phyloP scores from a whole-genome alignment of 92 coral and sea anemone species.

The Epizoanthus illoricatus region DNA sequence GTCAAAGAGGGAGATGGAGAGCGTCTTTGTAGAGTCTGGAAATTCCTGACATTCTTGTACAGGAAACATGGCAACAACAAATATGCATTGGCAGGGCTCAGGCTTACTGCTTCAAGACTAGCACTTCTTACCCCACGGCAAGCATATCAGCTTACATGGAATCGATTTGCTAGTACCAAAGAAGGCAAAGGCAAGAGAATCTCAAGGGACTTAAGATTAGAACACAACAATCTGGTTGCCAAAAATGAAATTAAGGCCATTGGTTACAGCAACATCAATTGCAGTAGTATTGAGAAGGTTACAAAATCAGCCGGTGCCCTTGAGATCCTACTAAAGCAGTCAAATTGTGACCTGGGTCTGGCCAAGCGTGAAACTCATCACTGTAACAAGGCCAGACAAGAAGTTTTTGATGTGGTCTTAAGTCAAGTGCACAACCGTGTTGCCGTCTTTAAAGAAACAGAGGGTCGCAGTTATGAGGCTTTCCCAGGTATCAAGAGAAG shows the following conservation, averaged over 20 bases:
- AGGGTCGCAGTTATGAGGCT: constrained; percentile 45
- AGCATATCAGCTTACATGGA: constrained; percentile 63
- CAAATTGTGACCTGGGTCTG: constrained; percentile 48
- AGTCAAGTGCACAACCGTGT: constrained; percentile 48
- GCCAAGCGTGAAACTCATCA: constrained; percentile 35
- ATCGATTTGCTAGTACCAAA: constrained; percentile 53
- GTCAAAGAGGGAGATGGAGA: constrained; percentile 67
- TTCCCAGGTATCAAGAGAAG: constrained; percentile 36
- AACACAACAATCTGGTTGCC: constrained; percentile 57
- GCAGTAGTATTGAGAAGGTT: constrained; percentile 41
- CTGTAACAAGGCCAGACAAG: constrained; percentile 42
- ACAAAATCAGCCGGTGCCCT: constrained; percentile 58
- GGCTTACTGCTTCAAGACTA: constrained; percentile 51
- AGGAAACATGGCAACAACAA: constrained; percentile 45
- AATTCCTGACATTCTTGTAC: constrained; percentile 54
- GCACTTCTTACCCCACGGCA: constrained; percentile 59
- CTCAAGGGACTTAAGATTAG: constrained; percentile 60
- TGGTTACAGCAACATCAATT: constrained; percentile 56
- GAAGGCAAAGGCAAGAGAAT: constrained; percentile 58
- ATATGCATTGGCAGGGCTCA: constrained; percentile 69
- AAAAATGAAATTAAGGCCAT: constrained; percentile 52
- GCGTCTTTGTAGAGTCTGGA: constrained; percentile 60
- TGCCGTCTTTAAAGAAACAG: constrained; percentile 39
- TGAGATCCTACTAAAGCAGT: constrained; percentile 46
- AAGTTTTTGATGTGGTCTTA: constrained; percentile 38